Conservation (phyloP, 35 echinoderm and acorn worm genomes). For the Apostichopus parvimensis region DNA sequence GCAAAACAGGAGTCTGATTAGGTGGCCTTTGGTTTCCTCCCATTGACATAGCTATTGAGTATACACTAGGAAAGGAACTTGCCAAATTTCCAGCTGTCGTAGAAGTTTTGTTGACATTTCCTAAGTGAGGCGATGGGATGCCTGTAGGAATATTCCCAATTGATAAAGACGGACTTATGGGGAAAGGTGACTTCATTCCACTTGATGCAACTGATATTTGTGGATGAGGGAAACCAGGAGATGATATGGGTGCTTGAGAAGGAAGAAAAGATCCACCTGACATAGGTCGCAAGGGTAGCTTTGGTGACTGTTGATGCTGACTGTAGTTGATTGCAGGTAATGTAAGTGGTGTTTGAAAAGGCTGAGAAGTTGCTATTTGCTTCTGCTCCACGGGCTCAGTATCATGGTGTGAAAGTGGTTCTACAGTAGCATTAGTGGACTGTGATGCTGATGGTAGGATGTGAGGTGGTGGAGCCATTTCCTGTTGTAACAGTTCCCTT, state of each 20-base stretch:
- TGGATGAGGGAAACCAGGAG: constrained; percentile 12
- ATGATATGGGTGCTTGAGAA: neutral
- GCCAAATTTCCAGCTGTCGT: constrained; percentile 10
- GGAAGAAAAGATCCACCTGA: neutral
- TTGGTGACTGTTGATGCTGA: constrained; percentile 33
- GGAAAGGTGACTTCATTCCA: constrained; percentile 34
- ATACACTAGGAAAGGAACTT: constrained; percentile 49
- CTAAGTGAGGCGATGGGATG: constrained; percentile 43
- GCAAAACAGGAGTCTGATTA: constrained; percentile 19
- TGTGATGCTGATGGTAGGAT: constrained; percentile 42
- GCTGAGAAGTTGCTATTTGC: constrained; percentile 34
- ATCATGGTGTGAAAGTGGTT: constrained; percentile 27
- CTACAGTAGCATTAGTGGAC: neutral
- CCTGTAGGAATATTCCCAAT: constrained; percentile 57
- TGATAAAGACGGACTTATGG: constrained; percentile 1
- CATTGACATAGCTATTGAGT: constrained; percentile 41
- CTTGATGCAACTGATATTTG: neutral
- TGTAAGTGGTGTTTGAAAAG: constrained; percentile 32
- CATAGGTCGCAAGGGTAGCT: neutral
- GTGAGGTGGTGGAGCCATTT: constrained; percentile 40
- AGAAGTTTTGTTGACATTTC: constrained; percentile 25
- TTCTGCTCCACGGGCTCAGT: constrained; percentile 20
- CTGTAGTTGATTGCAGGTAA: constrained; percentile 27
- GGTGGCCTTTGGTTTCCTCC: constrained; percentile 21
- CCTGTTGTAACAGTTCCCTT: constrained; percentile 24